Percentiles rank a stretch among this genome's conserved stretches.
Conservation (phyloP, 2,888 invertebrate genomes). For the Tuberolachnus salignus region DNA sequence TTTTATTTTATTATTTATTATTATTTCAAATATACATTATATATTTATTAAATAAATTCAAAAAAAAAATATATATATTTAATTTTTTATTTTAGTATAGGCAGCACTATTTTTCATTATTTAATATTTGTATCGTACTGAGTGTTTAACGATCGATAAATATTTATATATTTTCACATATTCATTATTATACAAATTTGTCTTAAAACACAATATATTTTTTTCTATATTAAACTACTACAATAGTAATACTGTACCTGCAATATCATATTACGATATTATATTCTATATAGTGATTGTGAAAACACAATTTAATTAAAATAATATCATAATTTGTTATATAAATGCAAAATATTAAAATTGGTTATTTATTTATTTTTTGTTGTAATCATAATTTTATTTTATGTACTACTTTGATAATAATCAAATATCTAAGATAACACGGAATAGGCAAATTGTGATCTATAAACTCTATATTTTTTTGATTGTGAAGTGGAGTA, state of each 20-base stretch:
- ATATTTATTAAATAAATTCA: constrained; percentile 7
- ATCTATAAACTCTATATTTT: constrained; percentile 2
- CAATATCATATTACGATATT: neutral
- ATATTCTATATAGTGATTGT: constrained; percentile 8
- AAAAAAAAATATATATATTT: neutral
- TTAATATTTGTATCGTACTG: constrained; percentile 8
- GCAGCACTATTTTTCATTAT: constrained; percentile 9
- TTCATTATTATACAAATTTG: constrained; percentile 1
- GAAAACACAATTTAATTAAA: neutral
- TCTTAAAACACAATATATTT: constrained; percentile 10
- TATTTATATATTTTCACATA: neutral
- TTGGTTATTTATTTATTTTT: neutral
- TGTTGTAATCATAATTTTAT: constrained; percentile 17
- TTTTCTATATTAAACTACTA: neutral
- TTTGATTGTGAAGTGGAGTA: constrained; percentile 26
- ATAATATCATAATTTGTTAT: constrained; percentile 22
- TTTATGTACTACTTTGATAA: neutral
- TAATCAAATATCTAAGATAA: neutral
- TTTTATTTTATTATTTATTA: constrained; percentile 16
- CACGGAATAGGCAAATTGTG: neutral
- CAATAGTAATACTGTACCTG: constrained; percentile 11
- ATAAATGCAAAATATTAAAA: constrained; percentile 5
- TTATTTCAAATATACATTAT: constrained; percentile 7
- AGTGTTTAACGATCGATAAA: neutral
- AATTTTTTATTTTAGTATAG: neutral